A percentile compares a stretch with the other conserved stretches of the same genome.
Evolutionary conservation across 2,888 invertebrate genomes (phyloP).

Genomic region (Erebia aethiops): DNA sequence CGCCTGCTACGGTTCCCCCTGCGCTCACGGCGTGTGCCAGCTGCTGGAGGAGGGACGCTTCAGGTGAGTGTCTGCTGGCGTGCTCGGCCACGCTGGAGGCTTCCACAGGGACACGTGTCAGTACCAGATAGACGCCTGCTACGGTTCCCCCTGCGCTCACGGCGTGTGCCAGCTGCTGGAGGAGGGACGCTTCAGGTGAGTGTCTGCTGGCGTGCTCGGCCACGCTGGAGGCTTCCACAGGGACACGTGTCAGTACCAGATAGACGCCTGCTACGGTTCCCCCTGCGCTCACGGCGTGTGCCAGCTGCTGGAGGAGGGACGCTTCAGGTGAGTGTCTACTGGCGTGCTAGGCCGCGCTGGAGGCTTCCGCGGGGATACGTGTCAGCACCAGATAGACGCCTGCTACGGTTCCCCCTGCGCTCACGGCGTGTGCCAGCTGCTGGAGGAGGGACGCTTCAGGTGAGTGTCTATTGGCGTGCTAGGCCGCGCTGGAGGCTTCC

Average conservation of each 20-base stretch:
- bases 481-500: no score
- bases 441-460: constrained; percentile 98
- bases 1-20: constrained; percentile 99
- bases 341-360: constrained; percentile 84
- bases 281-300: constrained; percentile 97
- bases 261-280: constrained; percentile 99
- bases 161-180: constrained; percentile 96
- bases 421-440: constrained; percentile 94
- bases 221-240: constrained; percentile 85
- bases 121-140: constrained; percentile 98
- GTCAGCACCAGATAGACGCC: constrained; percentile 98
- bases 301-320: constrained; percentile 95
- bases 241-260: constrained; percentile 95
- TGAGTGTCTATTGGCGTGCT: constrained; percentile 55
- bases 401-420: constrained; percentile 99
- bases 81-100: not conserved
- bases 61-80: no score
- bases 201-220: no score
- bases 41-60: constrained; percentile 95
- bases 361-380: constrained; percentile 97
- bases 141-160: constrained; percentile 97
- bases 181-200: constrained; percentile 87
- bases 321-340: constrained; percentile 88
- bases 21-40: constrained; percentile 95
- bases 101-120: constrained; percentile 96